These are phyloP conservation scores for Apamea epomidion DNA, from an alignment of 2,888 invertebrate genomes.

Conservation along the genomic window DNA sequence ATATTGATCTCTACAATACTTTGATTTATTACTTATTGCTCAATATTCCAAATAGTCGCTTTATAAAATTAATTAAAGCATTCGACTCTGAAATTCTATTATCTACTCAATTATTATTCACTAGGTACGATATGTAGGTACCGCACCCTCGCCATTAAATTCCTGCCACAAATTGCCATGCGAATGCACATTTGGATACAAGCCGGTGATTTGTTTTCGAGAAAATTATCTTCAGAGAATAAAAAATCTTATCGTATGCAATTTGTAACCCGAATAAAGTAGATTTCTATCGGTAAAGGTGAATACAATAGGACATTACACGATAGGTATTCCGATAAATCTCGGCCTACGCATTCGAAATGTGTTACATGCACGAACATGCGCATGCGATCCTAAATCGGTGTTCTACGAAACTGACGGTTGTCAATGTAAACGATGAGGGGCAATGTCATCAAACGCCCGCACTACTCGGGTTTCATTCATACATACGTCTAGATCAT, in stretches of 20 bases:
- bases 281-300: slow-evolving; percentile 75
- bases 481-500: slow-evolving; percentile 59
- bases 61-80: slow-evolving; percentile 54
- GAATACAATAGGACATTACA: slow-evolving; percentile 81
- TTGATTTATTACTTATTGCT: slow-evolving; percentile 40
- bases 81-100: slow-evolving; percentile 40
- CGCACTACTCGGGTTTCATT: slow-evolving; percentile 72
- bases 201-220: slow-evolving; percentile 52
- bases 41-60: slow-evolving; percentile 44
- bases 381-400: slow-evolving; percentile 77
- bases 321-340: slow-evolving; percentile 76
- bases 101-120: slow-evolving; percentile 46
- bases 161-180: slow-evolving; percentile 22
- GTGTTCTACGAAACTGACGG: slow-evolving; percentile 78
- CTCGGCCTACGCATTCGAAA: slow-evolving; percentile 77
- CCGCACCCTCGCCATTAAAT: slow-evolving; percentile 45
- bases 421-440: slow-evolving; percentile 74
- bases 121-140: slow-evolving; percentile 26
- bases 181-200: slow-evolving; percentile 44
- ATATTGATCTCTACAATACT: slow-evolving; percentile 53
- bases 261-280: slow-evolving; percentile 76
- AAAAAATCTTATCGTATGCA: slow-evolving; percentile 69
- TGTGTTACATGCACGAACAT: slow-evolving; percentile 72
- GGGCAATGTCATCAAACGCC: slow-evolving; percentile 75
- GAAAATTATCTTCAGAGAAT: slow-evolving; percentile 59